These are phyloP conservation scores for Phortica variegata DNA, from an alignment of 1,140 invertebrate species.

Conservation along the genomic window DNA sequence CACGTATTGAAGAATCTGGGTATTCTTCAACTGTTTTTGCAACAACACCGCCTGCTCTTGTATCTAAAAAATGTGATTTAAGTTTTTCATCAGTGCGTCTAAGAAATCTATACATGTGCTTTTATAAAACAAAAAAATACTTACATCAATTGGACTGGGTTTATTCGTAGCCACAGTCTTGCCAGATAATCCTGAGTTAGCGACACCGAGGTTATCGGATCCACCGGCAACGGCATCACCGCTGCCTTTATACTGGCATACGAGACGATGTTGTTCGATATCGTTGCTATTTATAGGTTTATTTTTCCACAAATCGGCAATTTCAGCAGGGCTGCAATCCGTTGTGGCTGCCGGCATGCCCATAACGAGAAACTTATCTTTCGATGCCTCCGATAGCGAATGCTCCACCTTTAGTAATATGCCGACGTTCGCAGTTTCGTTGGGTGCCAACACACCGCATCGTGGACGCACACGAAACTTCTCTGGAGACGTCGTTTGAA, in stretches of 20 bases:
- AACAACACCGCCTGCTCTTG: neutral
- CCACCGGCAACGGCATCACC: neutral
- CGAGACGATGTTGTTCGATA: constrained; percentile 43
- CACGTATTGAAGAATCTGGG: constrained; percentile 28
- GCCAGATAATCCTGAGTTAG: too few species aligned
- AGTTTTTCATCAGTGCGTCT: too few species aligned
- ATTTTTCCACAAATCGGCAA: constrained; percentile 35
- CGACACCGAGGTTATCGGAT: too few species aligned
- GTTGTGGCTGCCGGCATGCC: constrained; percentile 12
- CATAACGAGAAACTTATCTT: constrained; percentile 55
- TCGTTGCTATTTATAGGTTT: constrained; percentile 17
- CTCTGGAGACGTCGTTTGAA: constrained; percentile 66
- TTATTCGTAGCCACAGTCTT: neutral
- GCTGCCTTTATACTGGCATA: constrained; percentile 19
- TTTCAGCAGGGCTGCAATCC: constrained; percentile 12
- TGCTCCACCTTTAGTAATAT: constrained; percentile 45
- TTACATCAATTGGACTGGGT: neutral
- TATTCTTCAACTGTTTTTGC: constrained; percentile 24
- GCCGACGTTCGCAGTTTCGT: constrained; percentile 38
- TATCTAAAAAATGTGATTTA: neutral
- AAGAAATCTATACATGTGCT: too few species aligned
- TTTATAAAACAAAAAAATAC: too few species aligned
- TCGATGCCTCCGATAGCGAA: constrained; percentile 22
- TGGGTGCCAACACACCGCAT: constrained; percentile 69
- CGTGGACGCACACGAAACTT: constrained; percentile 89